Evolutionary conservation across 2,113 vertebrate genomes (phyloP).

Genomic region (Typhlomys cinereus): DNA sequence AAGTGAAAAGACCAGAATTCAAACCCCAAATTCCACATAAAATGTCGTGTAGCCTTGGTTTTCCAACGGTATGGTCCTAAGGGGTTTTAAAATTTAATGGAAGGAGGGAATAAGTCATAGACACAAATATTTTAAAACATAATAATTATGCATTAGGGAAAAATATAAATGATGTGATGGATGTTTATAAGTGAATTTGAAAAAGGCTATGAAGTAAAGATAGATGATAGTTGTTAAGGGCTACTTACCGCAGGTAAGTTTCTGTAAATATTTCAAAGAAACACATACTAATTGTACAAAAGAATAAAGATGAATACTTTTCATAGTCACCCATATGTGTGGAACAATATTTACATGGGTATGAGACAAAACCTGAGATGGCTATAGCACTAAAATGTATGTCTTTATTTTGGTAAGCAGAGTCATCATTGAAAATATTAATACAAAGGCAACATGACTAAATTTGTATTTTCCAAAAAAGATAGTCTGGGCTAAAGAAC

Average conservation of each 20-base stretch:
- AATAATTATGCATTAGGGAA: not conserved
- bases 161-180: not conserved
- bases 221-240: not conserved
- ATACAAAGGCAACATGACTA: not conserved
- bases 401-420: constrained; percentile 23
- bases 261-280: not conserved
- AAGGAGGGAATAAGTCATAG: not conserved
- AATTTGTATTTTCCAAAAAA: constrained; percentile 18
- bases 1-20: no score
- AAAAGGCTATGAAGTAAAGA: not conserved
- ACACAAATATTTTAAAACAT: not conserved
- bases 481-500: no score
- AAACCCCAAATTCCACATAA: no score
- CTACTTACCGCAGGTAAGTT: not conserved
- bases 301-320: not conserved
- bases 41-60: no score
- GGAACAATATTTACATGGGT: not conserved
- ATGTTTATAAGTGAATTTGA: not conserved
- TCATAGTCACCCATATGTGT: not conserved
- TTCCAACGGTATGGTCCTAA: not conserved
- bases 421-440: not conserved
- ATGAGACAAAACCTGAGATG: not conserved
- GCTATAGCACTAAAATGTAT: not conserved
- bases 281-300: not conserved
- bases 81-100: not conserved